Evolutionary conservation across 2,888 invertebrate genomes (phyloP).

Genomic region (Callyntrura guangdongensis): DNA sequence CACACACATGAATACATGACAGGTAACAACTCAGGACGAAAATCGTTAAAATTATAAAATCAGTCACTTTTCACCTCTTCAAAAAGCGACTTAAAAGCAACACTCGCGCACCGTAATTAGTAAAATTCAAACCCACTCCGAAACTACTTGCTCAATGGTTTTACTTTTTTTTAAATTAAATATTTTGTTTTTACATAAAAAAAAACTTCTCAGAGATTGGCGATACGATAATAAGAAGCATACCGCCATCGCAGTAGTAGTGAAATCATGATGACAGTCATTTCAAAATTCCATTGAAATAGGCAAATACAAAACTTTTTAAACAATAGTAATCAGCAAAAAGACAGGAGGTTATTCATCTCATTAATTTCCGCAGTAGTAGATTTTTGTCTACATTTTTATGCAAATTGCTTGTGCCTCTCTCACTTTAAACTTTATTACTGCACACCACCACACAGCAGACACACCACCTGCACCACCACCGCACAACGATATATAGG

Average conservation of each 20-base stretch:
- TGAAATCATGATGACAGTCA: constrained; percentile 54
- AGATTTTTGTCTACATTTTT: constrained; percentile 38
- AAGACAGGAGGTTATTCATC: constrained; percentile 72
- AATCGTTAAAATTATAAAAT: background rate
- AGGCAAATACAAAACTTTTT: constrained; percentile 5
- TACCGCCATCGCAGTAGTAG: background rate
- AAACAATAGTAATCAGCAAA: constrained; percentile 34
- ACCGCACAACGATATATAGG: background rate
- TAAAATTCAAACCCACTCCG: background rate
- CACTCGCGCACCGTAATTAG: background rate
- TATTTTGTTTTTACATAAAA: constrained; percentile 37
- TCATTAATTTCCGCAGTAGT: constrained; percentile 74
- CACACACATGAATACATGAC: background rate
- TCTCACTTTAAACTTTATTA: constrained; percentile 1
- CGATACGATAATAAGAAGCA: constrained; percentile 27
- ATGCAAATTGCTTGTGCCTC: constrained; percentile 60
- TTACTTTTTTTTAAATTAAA: background rate
- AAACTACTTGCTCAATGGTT: background rate
- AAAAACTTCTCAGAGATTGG: constrained; percentile 27
- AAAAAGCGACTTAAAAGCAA: constrained; percentile 21
- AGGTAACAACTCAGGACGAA: background rate
- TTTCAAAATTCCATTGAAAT: constrained; percentile 51
- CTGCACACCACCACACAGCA: background rate
- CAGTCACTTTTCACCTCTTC: constrained; percentile 6
- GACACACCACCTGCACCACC: too few species aligned